Conservation (phyloP, 2,888 invertebrate species). For the Yponomeuta cagnagella region DNA sequence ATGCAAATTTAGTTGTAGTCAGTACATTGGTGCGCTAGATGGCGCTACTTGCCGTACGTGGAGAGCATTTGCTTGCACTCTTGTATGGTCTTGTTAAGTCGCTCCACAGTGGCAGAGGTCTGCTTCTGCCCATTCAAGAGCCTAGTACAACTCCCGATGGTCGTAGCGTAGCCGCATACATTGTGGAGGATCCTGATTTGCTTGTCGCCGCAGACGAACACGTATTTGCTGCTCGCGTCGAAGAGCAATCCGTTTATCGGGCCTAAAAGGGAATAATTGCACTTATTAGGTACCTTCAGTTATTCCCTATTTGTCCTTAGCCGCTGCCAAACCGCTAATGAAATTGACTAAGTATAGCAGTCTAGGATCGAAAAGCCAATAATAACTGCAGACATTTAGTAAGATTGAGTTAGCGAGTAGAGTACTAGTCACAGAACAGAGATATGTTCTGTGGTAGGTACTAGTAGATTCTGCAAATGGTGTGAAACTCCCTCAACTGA, state of each 20-base stretch:
- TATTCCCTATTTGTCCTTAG: not conserved
- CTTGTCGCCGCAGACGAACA: conserved; percentile 84
- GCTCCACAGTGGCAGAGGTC: conserved; percentile 84
- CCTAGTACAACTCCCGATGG: conserved; percentile 52
- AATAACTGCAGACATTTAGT: too few relatives aligned
- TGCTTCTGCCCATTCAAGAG: conserved; percentile 70
- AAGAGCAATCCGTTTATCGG: conserved; percentile 81
- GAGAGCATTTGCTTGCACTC: conserved; percentile 71
- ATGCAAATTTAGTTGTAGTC: not conserved
- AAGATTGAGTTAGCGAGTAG: too few relatives aligned
- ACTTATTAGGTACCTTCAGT: not conserved
- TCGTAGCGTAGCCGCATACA: conserved; percentile 62
- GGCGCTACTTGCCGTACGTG: conserved; percentile 51
- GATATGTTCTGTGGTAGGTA: too few relatives aligned
- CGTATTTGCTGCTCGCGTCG: conserved; percentile 83
- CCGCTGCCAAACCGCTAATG: too few relatives aligned
- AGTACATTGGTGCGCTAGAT: not conserved
- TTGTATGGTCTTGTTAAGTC: conserved; percentile 81
- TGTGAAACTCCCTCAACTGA: too few relatives aligned
- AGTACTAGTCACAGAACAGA: too few relatives aligned
- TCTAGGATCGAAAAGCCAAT: too few relatives aligned
- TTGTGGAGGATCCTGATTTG: conserved; percentile 88
- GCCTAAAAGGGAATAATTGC: conserved; percentile 66
- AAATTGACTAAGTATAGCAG: too few relatives aligned
- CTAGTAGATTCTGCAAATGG: too few relatives aligned